Base-by-base conservation (phyloP, 2,888 invertebrate species). In the Andrena haemorrhoa region DNA sequence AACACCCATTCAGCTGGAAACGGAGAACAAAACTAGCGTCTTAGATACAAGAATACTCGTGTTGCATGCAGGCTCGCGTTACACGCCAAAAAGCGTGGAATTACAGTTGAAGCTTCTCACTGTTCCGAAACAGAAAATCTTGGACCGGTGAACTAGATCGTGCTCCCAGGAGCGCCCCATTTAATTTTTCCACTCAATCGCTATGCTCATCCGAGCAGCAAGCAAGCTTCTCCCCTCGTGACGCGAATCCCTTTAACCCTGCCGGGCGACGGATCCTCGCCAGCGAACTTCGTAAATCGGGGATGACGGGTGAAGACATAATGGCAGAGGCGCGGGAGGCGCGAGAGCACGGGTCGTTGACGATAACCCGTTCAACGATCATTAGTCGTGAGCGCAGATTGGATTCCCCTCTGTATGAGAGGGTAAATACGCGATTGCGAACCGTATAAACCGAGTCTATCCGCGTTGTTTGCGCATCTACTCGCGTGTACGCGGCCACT, bases 241-340 rank as follows among this genome's bases (percentile, higher is more conserved):
- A 53, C 20, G 20, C 8, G 10, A 23, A 12, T 3, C 35, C 8
- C 29, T 41, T 53, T 31, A 53, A 71, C 49, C 16, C 5, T 2
- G n/a, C 10, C 31, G 31, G 53, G 61, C 61, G 35, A 29, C 61
- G 41, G 41, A 41, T 31, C 6, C 41, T 66, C 26, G 20, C 10
- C 29, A 26, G 69, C 29, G 23, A 85, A 79, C 64, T 75, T 68
- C 23, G 66, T 70, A 83, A 83, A 85, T 86, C 65, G 63, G 31
- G 60, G 47, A 53, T 70, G 72, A 79, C 70, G 56, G 31, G 65
- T 23, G 71, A 29, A 51, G 53, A 53, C 41, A 16, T 66, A 35
- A 60, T 7, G 23, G 41, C 12, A 4, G 26, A 51, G 29, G 7
- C 7, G 53, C 12, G 4, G 61, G 47, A 33, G 41, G 26, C 20